Evolutionary conservation across 2,888 invertebrate species (phyloP).

Genomic region (Idaea biselata): DNA sequence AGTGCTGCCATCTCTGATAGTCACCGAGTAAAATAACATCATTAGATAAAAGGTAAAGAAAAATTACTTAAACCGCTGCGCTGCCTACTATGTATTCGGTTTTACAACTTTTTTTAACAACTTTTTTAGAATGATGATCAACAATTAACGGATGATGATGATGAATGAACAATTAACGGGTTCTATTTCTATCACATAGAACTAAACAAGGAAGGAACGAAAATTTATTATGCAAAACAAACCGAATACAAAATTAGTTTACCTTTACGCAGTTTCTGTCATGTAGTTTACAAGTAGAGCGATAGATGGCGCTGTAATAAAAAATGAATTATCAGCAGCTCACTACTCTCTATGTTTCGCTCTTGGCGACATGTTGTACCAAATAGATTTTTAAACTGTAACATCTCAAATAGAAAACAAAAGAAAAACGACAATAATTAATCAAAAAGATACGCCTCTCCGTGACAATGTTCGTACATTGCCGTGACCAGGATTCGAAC

Average conservation of each 20-base stretch:
- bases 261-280: background rate
- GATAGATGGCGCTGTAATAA: conserved; percentile 35
- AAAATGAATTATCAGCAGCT: background rate
- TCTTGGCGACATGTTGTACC: background rate
- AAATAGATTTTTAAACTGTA: conserved; percentile 5
- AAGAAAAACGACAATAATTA: conserved; percentile 5
- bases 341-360: background rate
- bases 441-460: conserved; percentile 48
- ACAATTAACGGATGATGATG: too few relatives aligned
- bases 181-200: too few relatives aligned
- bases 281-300: background rate
- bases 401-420: conserved; percentile 9
- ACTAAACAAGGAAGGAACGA: background rate
- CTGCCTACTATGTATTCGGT: too few relatives aligned
- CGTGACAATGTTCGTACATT: conserved; percentile 73
- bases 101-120: too few relatives aligned
- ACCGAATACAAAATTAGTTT: background rate
- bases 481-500: conserved; percentile 85
- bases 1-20: background rate
- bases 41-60: background rate
- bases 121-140: too few relatives aligned
- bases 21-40: background rate
- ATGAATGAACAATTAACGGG: too few relatives aligned
- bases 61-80: background rate
- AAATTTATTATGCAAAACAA: background rate